Evolutionary conservation across 1,140 invertebrate species (phyloP), one percentile per base, ranked within the genome.

Genomic region (Lepidurus arcticus): DNA sequence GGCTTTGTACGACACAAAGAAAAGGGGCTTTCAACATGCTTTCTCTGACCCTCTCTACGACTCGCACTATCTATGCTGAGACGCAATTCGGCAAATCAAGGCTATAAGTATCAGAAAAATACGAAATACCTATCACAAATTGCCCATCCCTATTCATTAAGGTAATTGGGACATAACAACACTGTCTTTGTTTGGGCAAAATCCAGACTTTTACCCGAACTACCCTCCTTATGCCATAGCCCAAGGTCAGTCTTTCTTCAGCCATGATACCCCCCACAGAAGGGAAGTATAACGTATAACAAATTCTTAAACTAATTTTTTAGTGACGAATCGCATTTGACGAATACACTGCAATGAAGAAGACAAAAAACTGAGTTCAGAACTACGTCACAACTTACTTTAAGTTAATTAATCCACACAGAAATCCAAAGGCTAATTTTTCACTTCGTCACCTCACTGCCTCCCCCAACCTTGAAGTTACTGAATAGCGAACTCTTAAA

Each of bases 381-480:
- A 34, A 34, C 34, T 4, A 2, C 34, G 34, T 34, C 2, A 34
- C 34, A 65, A 65, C 21, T 65, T 65, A 65, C 53, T 65, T 65
- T 65, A 16, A 16, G 8, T 65, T 21, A 21, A 65, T n/a, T 16
- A 65, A 65, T 65, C n/a, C 53, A 65, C 53, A 65, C 53, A 65
- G 53, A 65, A 65, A 65, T 65, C 53, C 53, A 13, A 34, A 16
- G n/a, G 53, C 53, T n/a, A 65, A 13, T 21, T n/a, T n/a, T 65
- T 21, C 53, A 65, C 53, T 65, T 21, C 53, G 53, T 65, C 53
- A 65, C 53, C 21, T n/a, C 53, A 65, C 53, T 65, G 16, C 53
- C 53, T n/a, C 53, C 53, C 53, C 53, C 53, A 65, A 65, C 53
- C 53, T 65, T 65, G 53, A 65, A 65, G 53, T 16, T 65, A 65